Percentiles rank a stretch among this genome's conserved stretches.
These are phyloP conservation scores for Rutilus rutilus DNA, from an alignment of 2,113 vertebrate genomes.

Conservation along the genomic window DNA sequence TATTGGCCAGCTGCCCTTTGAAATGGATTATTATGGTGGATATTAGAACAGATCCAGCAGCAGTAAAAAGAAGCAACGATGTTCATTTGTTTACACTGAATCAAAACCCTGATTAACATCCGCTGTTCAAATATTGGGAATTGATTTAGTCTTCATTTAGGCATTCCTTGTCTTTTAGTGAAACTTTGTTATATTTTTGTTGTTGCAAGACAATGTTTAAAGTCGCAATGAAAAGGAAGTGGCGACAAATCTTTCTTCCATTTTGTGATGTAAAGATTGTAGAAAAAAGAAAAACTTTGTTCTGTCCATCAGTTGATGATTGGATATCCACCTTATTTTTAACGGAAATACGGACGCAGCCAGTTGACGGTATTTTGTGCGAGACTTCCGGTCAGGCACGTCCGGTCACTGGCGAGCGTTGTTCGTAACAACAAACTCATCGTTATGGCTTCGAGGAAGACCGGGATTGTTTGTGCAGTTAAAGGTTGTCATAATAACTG, in stretches of 20 bases:
- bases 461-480: too few species aligned
- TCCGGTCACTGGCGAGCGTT: too few species aligned
- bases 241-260: neutral
- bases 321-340: too few species aligned
- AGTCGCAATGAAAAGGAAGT: neutral
- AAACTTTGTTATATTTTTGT: neutral
- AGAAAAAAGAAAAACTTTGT: neutral
- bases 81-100: neutral
- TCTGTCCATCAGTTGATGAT: neutral
- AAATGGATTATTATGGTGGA: neutral
- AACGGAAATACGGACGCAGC: too few species aligned
- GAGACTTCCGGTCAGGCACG: too few species aligned
- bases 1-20: constrained; percentile 12
- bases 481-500: too few species aligned
- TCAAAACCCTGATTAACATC: neutral
- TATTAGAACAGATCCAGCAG: neutral
- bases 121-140: neutral
- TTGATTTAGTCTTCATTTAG: neutral
- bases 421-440: too few species aligned
- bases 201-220: neutral
- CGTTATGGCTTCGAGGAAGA: too few species aligned
- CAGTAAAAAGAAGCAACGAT: neutral
- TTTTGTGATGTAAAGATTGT: neutral
- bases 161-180: neutral
- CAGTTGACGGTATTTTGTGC: too few species aligned